phyloP scores from a whole-genome alignment of 2,888 invertebrate genomes.

The Rhopalosiphum nymphaeae region DNA sequence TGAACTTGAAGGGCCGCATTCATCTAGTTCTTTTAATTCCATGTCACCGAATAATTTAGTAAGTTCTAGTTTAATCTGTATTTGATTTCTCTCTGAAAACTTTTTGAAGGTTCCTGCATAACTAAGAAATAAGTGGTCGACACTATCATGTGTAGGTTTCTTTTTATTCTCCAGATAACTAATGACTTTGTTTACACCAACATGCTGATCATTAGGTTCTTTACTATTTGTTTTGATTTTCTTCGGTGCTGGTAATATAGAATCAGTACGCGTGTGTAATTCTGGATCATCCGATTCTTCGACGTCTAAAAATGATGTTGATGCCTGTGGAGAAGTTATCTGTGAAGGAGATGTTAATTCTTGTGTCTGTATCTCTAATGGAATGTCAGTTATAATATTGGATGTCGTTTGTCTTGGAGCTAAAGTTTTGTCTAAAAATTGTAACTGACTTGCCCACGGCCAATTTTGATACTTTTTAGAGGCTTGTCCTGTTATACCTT shows the following conservation, averaged over 20 bases:
- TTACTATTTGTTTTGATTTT: conserved; percentile 26
- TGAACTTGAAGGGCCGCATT: conserved; percentile 35
- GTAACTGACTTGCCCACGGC: conserved; percentile 39
- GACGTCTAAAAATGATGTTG: conserved; percentile 24
- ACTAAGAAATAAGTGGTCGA: conserved; percentile 29
- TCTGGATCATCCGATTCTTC: conserved; percentile 29
- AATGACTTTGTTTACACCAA: conserved; percentile 17
- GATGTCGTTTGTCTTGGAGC: conserved; percentile 36
- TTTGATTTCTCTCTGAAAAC: conserved; percentile 41
- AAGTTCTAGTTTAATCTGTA: conserved; percentile 33
- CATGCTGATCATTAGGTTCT: conserved; percentile 16
- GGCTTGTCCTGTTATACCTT: conserved; percentile 40
- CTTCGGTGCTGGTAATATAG: conserved; percentile 32
- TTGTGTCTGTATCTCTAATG: conserved; percentile 39
- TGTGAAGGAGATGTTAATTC: conserved; percentile 23
- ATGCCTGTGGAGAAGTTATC: conserved; percentile 37
- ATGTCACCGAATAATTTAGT: conserved; percentile 20
- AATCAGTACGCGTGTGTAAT: conserved; percentile 3
- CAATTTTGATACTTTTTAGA: conserved; percentile 33
- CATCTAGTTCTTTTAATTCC: conserved; percentile 32
- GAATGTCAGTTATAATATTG: conserved; percentile 32
- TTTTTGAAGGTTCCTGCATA: conserved; percentile 39
- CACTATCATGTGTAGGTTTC: conserved; percentile 25
- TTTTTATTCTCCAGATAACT: conserved; percentile 26
- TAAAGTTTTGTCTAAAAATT: conserved; percentile 46